Base-by-base conservation (phyloP, 2,113 vertebrate species). In the Ailuropoda melanoleuca region DNA sequence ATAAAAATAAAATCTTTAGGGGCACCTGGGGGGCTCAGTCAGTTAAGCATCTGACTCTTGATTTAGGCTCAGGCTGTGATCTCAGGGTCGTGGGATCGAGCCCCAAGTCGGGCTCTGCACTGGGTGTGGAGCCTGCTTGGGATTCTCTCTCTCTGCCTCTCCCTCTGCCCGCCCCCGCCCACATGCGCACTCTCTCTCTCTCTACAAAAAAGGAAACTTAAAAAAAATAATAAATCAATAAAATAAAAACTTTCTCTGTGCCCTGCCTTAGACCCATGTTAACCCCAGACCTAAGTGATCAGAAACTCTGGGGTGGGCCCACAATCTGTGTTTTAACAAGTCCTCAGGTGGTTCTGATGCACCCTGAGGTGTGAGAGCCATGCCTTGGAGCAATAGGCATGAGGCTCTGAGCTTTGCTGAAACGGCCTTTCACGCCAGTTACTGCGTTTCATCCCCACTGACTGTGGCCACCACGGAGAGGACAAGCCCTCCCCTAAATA, bases 371-470 rank as follows among this genome's bases (percentile, higher is more conserved):
- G 31, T 11, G 88, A 62, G 8, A 18, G 13, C 29, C 6, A 8
- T 0, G 8, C n/a, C 37, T 17, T 5, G 3, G 19, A 34, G 58
- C 8, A 21, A 1, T 6, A 18, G 8, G 21, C 17, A 1, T 4
- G 1, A 39, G 0, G 6, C 8, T 43, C 8, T 48, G 62, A 81
- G 7, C 56, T 48, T 4, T 18, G 39, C 2, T 14, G 53, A 24
- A 4, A 6, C 0, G 39, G 53, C 15, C 68, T 58, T 15, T 17
- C 3, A 6, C 19, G 11, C 34, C 77, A 68, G 31, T 24, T 8
- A 58, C 43, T 7, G 3, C 34, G 21, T 19, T 14, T 50, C 11
- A 7, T 4, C 62, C 23, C 50, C 0, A 8, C 50, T 14, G 13
- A 8, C 62, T 3, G 39, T 7, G 10, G 74, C 43, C 58, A 29